phyloP scores from a whole-genome alignment of 1,140 invertebrate species.

The Scaptomyza pallida region DNA sequence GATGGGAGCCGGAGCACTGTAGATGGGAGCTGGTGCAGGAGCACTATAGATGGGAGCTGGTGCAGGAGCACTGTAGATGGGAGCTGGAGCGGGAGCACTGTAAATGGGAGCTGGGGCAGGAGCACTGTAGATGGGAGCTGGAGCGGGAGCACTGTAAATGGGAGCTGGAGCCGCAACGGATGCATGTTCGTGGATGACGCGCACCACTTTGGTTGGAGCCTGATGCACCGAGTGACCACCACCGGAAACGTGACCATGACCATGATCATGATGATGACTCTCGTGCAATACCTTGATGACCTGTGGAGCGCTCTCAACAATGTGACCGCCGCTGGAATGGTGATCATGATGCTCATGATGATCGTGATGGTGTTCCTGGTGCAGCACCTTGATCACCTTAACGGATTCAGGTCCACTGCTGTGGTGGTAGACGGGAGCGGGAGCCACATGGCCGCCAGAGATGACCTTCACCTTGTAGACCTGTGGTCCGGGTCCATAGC shows the following conservation, averaged over 20 bases:
- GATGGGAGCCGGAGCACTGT: constrained; percentile 28
- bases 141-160: constrained; percentile 39
- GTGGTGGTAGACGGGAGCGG: constrained; percentile 42
- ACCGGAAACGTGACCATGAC: constrained; percentile 3
- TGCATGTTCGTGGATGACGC: constrained; percentile 72
- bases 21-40: constrained; percentile 14
- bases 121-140: constrained; percentile 26
- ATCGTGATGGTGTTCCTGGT: constrained; percentile 43
- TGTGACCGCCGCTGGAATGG: constrained; percentile 30
- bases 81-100: constrained; percentile 29
- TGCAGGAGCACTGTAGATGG: constrained; percentile 24
- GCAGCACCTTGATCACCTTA: constrained; percentile 70
- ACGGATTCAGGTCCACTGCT: constrained; percentile 45
- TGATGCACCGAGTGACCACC: constrained; percentile 28
- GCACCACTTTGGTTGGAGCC: constrained; percentile 67
- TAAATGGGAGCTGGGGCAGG: constrained; percentile 27
- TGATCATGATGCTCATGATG: not conserved
- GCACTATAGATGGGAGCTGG: constrained; percentile 25
- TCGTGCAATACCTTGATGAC: constrained; percentile 69
- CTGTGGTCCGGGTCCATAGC: constrained; percentile 60
- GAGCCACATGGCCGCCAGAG: constrained; percentile 42
- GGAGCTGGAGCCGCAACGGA: constrained; percentile 46
- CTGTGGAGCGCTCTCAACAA: constrained; percentile 54
- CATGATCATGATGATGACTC: constrained; percentile 47
- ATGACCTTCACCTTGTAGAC: constrained; percentile 74